phyloP scores from a whole-genome alignment of 2,888 invertebrate genomes.

The Aporophyla nigra region DNA sequence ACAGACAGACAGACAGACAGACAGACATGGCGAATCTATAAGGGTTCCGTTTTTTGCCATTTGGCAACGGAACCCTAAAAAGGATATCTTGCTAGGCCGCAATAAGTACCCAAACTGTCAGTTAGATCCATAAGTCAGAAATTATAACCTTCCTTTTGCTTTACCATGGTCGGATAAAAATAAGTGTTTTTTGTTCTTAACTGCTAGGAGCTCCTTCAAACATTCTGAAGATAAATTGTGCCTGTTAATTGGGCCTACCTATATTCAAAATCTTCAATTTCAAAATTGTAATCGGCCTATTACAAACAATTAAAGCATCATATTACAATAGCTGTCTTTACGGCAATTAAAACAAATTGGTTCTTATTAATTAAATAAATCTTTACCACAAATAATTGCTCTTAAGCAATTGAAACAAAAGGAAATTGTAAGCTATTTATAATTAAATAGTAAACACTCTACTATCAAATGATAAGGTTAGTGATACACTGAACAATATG shows the following conservation, averaged over 20 bases:
- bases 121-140: too few relatives aligned
- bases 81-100: too few relatives aligned
- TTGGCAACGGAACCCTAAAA: too few relatives aligned
- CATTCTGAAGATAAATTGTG: not conserved
- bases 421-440: not conserved
- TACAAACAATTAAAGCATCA: conserved; percentile 11
- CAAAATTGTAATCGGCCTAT: not conserved
- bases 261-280: conserved; percentile 12
- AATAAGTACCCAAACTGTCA: too few relatives aligned
- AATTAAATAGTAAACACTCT: conserved; percentile 4
- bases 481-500: not conserved
- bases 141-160: too few relatives aligned
- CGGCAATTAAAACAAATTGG: conserved; percentile 29
- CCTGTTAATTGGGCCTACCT: not conserved
- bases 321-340: not conserved
- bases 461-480: not conserved
- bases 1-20: too few relatives aligned
- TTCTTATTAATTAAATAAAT: conserved; percentile 16
- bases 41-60: too few relatives aligned
- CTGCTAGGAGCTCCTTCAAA: not conserved
- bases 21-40: too few relatives aligned
- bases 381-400: conserved; percentile 26
- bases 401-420: conserved; percentile 4
- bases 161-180: too few relatives aligned
- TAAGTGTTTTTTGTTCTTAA: not conserved